Evolutionary conservation across 1,140 invertebrate genomes (phyloP), one percentile per base, ranked within the genome.

Genomic region (Drosophila chauvacae): DNA sequence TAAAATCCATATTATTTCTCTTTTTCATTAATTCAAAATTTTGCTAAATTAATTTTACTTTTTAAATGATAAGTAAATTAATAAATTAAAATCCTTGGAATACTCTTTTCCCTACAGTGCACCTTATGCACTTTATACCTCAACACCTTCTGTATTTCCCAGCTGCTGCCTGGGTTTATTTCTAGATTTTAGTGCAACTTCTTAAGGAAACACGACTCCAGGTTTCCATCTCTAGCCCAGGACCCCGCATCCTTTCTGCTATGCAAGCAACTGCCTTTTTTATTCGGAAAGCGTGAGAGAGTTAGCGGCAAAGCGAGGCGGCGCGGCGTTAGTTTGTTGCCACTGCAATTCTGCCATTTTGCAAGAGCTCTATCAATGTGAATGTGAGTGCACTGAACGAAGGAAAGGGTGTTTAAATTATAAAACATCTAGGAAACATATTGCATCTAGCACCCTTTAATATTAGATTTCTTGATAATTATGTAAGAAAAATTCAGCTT

Each of bases 251-350:
- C 58, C 42, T 28, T 28, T 33, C 55, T 42, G 42, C 61, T 28
- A 50, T 47, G 35, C 73, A 72, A 66, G 77, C 63, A 76, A 86
- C 66, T 79, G 83, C 48, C 79, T 80, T 86, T 85, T 48, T 86
- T 86, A 79, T 87, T 82, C 74, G 62, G 72, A 63, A 44, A 73
- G 47, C 60, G 62, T 51, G 63, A 77, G 59, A 60, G 78, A 71
- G 72, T 77, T 80, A 74, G 63, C 62, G 58, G 57, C 75, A 58
- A 63, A 72, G 75, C 42, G 51, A 62, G 70, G 60, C 37, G 55
- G 68, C 78, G 60, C 47, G 48, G 68, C 82, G 68, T 53, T 80
- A 70, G 76, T 80, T 83, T 84, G 55, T 74, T 68, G 63, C 70
- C 30, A 20, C 28, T 16, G 44, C 33, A 61, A 39, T 41, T 66